phyloP scores from a whole-genome alignment of 2,797 vertebrate species.

The Acipenser transmontanus region DNA sequence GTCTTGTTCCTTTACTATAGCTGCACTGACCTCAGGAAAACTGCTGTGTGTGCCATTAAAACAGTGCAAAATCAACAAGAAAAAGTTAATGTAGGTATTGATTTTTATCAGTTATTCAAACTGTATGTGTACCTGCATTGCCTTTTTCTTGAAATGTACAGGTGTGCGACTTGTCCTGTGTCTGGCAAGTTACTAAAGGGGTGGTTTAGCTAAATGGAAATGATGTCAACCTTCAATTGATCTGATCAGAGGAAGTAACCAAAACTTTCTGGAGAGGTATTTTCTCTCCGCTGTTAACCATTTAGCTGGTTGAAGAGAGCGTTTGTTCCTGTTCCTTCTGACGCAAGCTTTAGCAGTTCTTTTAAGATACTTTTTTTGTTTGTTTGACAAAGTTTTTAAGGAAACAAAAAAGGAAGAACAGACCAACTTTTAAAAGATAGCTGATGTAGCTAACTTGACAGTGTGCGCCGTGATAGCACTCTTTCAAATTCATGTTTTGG shows the following conservation, averaged over 20 bases:
- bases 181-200: conserved; percentile 42
- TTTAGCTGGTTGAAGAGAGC: conserved; percentile 56
- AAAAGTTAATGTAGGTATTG: too few species aligned
- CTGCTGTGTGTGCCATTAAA: conserved; percentile 17
- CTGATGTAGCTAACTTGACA: too few species aligned
- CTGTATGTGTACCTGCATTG: conserved; percentile 49
- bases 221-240: conserved; percentile 40
- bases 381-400: conserved; percentile 36
- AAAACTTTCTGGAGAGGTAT: conserved; percentile 32
- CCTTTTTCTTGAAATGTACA: conserved; percentile 11
- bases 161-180: conserved; percentile 11
- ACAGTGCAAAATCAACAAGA: too few species aligned
- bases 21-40: conserved; percentile 57
- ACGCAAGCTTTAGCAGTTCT: conserved; percentile 39
- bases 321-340: conserved; percentile 57
- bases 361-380: conserved; percentile 32
- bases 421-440: conserved; percentile 49
- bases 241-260: conserved; percentile 36
- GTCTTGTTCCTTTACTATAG: conserved; percentile 51
- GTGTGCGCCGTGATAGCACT: too few species aligned
- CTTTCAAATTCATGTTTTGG: too few species aligned
- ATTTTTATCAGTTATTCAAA: conserved; percentile 36
- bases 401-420: conserved; percentile 28
- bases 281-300: conserved; percentile 27
- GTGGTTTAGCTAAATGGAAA: conserved; percentile 35